Conservation (phyloP, 1,140 invertebrate genomes). For the Drosophila equinoxialis region DNA sequence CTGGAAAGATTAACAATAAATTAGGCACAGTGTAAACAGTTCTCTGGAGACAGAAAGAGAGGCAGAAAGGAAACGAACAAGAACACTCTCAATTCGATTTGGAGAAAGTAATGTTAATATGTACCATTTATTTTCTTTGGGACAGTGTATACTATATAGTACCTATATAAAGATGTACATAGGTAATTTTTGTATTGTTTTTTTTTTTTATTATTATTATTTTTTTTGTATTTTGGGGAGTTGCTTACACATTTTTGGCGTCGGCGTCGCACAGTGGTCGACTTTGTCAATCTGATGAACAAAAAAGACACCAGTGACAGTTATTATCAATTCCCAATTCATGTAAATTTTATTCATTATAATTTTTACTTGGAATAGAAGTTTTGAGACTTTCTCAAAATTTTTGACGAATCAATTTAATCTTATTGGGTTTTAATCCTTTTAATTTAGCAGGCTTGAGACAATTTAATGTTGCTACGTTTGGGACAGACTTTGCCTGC, state of each 20-base stretch:
- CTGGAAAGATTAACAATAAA: too few relatives aligned
- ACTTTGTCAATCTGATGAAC: too few relatives aligned
- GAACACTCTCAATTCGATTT: neutral
- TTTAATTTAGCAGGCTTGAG: too few relatives aligned
- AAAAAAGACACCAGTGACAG: too few relatives aligned
- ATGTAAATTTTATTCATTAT: too few relatives aligned
- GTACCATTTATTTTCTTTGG: neutral
- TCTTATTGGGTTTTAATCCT: too few relatives aligned
- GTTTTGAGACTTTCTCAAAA: too few relatives aligned
- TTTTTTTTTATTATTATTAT: slow-evolving; percentile 58
- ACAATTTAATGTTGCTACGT: too few relatives aligned
- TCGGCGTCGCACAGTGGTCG: neutral
- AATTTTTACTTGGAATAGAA: too few relatives aligned
- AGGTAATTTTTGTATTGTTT: slow-evolving; percentile 67
- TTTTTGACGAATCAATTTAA: too few relatives aligned
- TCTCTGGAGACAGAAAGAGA: neutral
- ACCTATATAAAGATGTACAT: slow-evolving; percentile 9
- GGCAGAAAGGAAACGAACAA: neutral
- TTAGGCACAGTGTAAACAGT: neutral
- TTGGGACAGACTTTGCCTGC: too few relatives aligned
- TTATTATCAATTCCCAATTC: too few relatives aligned
- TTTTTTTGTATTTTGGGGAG: slow-evolving; percentile 68
- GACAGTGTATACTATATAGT: slow-evolving; percentile 3
- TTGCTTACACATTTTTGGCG: slow-evolving; percentile 63
- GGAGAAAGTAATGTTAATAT: neutral